These are phyloP conservation scores for Florisuga fusca DNA, from an alignment of 2,797 vertebrate genomes.

Conservation along the genomic window DNA sequence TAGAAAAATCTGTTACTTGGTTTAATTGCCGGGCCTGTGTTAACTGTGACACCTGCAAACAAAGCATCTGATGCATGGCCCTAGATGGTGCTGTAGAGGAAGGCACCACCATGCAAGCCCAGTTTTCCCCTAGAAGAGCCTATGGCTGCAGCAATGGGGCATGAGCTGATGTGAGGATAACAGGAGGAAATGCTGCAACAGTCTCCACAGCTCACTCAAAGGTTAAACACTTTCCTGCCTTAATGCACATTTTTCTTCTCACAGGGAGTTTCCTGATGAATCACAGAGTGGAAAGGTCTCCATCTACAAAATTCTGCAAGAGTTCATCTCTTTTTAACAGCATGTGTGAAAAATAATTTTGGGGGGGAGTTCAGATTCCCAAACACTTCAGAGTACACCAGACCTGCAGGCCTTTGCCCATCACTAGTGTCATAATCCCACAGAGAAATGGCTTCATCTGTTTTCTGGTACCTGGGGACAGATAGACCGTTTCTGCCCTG, in stretches of 20 bases:
- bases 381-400: neutral
- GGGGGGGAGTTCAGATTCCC: neutral
- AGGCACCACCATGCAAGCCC: accelerated
- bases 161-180: neutral
- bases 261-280: neutral
- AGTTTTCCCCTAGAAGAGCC: neutral
- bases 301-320: neutral
- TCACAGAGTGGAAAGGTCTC: neutral
- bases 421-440: neutral
- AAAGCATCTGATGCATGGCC: neutral
- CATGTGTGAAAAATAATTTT: neutral
- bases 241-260: neutral
- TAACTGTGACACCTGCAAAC: too few species aligned
- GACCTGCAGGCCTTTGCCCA: neutral
- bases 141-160: accelerated
- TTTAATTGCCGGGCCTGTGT: too few species aligned
- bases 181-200: neutral
- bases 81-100: neutral
- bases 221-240: neutral
- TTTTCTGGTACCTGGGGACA: neutral
- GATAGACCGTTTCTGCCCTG: neutral
- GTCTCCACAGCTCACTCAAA: neutral
- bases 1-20: too few species aligned
- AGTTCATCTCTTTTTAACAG: neutral
- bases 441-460: neutral